Percentiles rank a stretch among this genome's conserved stretches.
Conservation (phyloP, 2,888 invertebrate genomes). For the Drosophila yooni region DNA sequence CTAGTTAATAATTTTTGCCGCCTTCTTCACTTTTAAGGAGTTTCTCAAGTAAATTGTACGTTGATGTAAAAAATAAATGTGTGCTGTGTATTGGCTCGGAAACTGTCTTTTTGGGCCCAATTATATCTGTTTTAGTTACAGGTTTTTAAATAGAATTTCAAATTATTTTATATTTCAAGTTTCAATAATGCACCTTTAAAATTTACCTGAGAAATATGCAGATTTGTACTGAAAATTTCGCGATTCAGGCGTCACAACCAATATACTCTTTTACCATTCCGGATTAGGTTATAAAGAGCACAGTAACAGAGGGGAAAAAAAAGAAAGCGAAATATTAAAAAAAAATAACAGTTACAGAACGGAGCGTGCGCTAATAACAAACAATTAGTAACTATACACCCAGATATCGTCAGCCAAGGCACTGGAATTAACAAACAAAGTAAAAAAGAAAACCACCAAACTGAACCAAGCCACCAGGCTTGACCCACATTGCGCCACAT, state of each 20-base stretch:
- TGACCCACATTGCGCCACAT: constrained; percentile 60
- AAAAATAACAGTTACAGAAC: constrained; percentile 70
- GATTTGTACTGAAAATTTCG: not conserved
- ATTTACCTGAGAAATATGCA: not conserved
- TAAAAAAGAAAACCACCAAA: not conserved
- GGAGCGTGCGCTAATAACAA: constrained; percentile 68
- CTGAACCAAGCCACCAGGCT: not conserved
- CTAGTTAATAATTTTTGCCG: too few species aligned
- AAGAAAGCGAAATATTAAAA: not conserved
- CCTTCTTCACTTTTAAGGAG: not conserved
- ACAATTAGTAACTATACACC: constrained; percentile 75
- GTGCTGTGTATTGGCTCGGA: too few species aligned
- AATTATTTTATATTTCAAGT: too few species aligned
- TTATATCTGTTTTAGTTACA: too few species aligned
- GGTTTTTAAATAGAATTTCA: too few species aligned
- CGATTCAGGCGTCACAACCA: not conserved
- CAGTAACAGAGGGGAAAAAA: not conserved
- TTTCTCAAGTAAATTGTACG: too few species aligned
- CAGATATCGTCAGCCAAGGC: constrained; percentile 25
- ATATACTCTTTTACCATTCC: not conserved
- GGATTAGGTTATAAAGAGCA: not conserved
- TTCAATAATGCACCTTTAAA: not conserved
- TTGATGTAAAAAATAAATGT: too few species aligned
- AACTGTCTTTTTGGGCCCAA: too few species aligned
- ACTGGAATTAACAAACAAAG: constrained; percentile 60